Base-by-base conservation (phyloP, 2,113 vertebrate genomes). In the Orcinus orca region DNA sequence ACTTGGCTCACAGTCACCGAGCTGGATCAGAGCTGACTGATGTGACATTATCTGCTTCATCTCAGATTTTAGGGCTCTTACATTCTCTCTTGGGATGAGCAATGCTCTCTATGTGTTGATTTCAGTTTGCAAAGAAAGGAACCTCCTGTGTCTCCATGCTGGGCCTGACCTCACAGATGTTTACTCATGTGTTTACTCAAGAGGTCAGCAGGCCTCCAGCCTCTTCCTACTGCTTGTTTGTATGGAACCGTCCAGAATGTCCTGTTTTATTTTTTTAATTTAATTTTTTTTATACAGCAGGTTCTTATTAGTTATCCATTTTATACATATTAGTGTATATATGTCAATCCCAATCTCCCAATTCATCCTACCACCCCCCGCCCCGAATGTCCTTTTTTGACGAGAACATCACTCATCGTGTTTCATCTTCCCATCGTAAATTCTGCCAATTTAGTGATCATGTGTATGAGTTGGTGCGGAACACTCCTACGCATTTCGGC, bases 111-210 rank as follows among this genome's bases (percentile, higher is more conserved):
- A 13, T 92, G 10, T 65, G 58, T 93, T 88, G 55, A 91, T 74
- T 94, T 77, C n/a, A 82, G 1, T 68, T 91, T 36, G 6, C 25
- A 84, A 73, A 71, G 26, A 85, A 98, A 97, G 36, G 50, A 85
- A 50, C 44, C 33, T 14, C 74, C 82, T 62, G 8, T 95, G 86
- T 58, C 67, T 92, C 44, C 21, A 8, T 0, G 9, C 71, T n/a
- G 87, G 63, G 36, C 26, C 71, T 97, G 74, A 95, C 47, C 84
- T 97, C 96, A 74, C 58, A 20, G 2, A 58, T 55, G 77, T 94
- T 92, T 90, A 84, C 21, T 21, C 41, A 87, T 62, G 74, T n/a
- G 0, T 0, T 63, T 76, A 36, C 33, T 58, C 33, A 58, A 4
- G 21, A 85, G 33, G 38, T 85, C 23, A 58, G 91, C 96, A 87